A percentile compares a stretch with the other conserved stretches of the same genome.
Conservation (phyloP, 2,797 vertebrate species). For the Lepilemur ruficaudatus region DNA sequence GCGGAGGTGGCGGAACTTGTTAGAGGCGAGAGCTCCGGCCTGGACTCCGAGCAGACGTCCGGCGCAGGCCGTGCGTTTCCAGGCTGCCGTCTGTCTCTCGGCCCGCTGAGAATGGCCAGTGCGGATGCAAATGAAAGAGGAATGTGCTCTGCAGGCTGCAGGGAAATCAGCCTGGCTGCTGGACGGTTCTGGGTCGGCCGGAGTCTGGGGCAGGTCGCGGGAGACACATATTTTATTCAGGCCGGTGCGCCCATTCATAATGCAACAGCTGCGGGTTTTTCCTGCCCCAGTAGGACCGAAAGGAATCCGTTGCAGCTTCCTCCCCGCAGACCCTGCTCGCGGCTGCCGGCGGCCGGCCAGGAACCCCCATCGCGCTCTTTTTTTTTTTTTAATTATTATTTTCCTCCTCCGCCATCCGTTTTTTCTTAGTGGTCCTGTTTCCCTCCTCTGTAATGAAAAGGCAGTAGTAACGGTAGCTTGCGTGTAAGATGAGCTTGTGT, state of each 20-base stretch:
- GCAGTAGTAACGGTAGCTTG: not conserved
- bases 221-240: not conserved
- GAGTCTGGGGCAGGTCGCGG: not conserved
- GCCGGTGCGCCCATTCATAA: not conserved
- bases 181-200: fast-evolving
- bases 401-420: not conserved
- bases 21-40: not conserved
- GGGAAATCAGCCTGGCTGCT: fast-evolving
- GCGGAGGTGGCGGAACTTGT: fast-evolving
- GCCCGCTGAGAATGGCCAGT: fast-evolving
- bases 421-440: not conserved
- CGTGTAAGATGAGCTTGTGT: not conserved
- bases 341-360: not conserved
- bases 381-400: not conserved
- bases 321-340: not conserved
- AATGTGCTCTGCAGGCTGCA: fast-evolving
- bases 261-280: not conserved
- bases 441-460: not conserved
- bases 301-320: fast-evolving
- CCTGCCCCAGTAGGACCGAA: fast-evolving
- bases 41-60: not conserved
- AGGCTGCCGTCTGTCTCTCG: not conserved
- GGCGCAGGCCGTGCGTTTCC: fast-evolving
- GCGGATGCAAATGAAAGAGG: fast-evolving
- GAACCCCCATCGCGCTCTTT: fast-evolving